A percentile compares a stretch with the other conserved stretches of the same genome.
phyloP scores from a whole-genome alignment of 2,797 vertebrate genomes.

The Sylvilagus floridanus region DNA sequence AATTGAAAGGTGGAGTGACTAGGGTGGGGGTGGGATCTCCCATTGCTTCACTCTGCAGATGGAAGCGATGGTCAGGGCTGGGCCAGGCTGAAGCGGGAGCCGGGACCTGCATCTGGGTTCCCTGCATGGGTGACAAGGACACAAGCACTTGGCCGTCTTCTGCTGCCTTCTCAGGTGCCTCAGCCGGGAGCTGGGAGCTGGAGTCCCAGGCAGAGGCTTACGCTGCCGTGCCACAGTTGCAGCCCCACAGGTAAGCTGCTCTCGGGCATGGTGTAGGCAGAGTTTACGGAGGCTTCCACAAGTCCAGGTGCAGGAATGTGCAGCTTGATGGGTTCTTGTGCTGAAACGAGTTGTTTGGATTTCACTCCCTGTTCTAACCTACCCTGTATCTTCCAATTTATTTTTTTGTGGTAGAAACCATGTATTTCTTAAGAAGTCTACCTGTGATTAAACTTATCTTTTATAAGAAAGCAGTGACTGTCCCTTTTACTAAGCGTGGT shows the following conservation, averaged over 20 bases:
- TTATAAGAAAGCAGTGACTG: background rate
- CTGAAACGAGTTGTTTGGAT: background rate
- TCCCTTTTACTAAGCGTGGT: background rate
- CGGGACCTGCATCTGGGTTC: too few relatives aligned
- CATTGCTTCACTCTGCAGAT: too few relatives aligned
- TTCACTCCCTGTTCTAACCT: background rate
- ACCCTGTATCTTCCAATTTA: background rate
- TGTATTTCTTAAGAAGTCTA: background rate
- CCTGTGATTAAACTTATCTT: background rate
- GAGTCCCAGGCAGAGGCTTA: too few relatives aligned
- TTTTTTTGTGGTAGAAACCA: background rate
- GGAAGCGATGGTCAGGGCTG: too few relatives aligned
- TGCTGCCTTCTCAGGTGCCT: too few relatives aligned
- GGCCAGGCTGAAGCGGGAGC: too few relatives aligned
- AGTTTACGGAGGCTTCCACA: slow-evolving; percentile 47
- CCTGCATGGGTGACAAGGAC: too few relatives aligned
- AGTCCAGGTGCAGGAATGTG: slow-evolving; percentile 58
- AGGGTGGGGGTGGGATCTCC: too few relatives aligned
- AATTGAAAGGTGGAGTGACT: too few relatives aligned
- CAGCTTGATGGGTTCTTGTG: background rate
- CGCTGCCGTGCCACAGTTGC: too few relatives aligned
- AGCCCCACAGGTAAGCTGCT: background rate
- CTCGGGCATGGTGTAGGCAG: background rate
- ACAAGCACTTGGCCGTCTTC: too few relatives aligned
- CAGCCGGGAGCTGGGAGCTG: too few relatives aligned